A percentile compares a stretch with the other conserved stretches of the same genome.
Evolutionary conservation across 2,888 invertebrate species (phyloP).

Genomic region (Leptinotarsa haldemani): DNA sequence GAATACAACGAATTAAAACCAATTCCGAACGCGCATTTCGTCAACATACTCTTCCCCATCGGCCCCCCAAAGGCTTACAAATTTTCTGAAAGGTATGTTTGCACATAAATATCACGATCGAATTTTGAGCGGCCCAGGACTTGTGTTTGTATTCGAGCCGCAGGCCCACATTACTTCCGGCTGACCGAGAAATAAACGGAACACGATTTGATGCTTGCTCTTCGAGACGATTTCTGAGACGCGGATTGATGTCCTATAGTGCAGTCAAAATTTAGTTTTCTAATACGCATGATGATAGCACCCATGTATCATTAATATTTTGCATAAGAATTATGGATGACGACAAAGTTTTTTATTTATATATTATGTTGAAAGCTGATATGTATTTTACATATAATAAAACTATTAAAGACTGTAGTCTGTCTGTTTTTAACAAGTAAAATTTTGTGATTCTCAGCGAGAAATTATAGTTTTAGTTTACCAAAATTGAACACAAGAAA

Average conservation of each 20-base stretch:
- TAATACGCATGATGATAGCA: no score
- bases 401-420: no score
- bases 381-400: no score
- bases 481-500: no score
- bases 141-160: constrained; percentile 17
- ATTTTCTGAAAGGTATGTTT: constrained; percentile 15
- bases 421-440: no score
- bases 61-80: neutral
- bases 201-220: no score
- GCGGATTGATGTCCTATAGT: neutral
- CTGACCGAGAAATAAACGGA: constrained; percentile 4
- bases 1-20: constrained; percentile 7
- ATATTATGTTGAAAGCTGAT: no score
- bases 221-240: neutral
- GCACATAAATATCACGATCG: neutral
- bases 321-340: no score
- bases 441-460: no score
- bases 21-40: neutral
- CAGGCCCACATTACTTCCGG: constrained; percentile 26
- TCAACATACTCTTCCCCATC: neutral
- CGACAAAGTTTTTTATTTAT: no score
- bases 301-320: no score
- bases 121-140: constrained; percentile 17
- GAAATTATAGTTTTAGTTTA: no score
- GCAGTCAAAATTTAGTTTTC: neutral